Evolutionary conservation across 2,797 vertebrate genomes (phyloP).

Genomic region (Anguilla marmorata): DNA sequence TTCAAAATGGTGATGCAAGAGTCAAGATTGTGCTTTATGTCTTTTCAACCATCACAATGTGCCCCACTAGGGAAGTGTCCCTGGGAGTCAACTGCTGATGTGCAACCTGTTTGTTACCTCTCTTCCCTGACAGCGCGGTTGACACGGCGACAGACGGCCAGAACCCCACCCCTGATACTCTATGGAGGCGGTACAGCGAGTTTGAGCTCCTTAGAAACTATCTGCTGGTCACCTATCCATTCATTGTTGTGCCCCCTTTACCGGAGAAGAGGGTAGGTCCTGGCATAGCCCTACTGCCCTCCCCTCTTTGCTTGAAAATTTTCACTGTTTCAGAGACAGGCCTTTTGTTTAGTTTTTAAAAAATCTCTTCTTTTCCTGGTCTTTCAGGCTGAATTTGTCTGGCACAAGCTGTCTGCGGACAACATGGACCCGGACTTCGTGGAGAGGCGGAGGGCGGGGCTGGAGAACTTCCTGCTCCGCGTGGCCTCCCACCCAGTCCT

Average conservation of each 20-base stretch:
- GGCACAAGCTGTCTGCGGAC: constrained; percentile 95
- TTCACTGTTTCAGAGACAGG: neutral
- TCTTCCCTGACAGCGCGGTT: constrained; percentile 71
- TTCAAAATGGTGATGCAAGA: neutral
- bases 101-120: neutral
- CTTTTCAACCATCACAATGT: neutral
- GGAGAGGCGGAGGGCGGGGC: constrained; percentile 87
- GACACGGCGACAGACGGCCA: constrained; percentile 78
- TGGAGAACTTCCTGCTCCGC: constrained; percentile 94
- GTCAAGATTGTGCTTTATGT: neutral
- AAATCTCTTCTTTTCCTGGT: neutral
- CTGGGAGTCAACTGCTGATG: neutral
- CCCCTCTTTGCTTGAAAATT: neutral
- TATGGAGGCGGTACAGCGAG: constrained; percentile 95
- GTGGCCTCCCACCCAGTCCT: constrained; percentile 87
- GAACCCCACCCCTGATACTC: constrained; percentile 80
- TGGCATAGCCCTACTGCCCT: neutral
- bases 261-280: constrained; percentile 92
- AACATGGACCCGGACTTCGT: constrained; percentile 99
- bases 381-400: constrained; percentile 91
- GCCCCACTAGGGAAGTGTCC: neutral
- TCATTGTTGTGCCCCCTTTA: constrained; percentile 86
- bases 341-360: neutral
- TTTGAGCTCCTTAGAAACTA: constrained; percentile 91
- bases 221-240: constrained; percentile 82